Evolutionary conservation across 2,113 vertebrate species (phyloP).

Genomic region (Rutilus rutilus): DNA sequence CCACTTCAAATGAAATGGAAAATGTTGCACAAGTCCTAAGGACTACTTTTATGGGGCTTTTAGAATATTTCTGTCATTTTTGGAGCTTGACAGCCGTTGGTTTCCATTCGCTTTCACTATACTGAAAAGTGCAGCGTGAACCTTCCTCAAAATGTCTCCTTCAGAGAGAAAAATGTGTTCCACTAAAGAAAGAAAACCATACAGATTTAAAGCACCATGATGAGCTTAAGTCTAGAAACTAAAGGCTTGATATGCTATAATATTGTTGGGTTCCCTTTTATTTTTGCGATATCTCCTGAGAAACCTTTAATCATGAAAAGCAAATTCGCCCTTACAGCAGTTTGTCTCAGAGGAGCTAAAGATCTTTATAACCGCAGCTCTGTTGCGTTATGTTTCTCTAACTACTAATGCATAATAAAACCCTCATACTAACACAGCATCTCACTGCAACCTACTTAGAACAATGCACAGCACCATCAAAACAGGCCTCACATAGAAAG

Average conservation of each 20-base stretch:
- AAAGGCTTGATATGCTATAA: background rate
- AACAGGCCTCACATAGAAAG: background rate
- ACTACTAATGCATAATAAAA: background rate
- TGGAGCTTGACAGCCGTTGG: background rate
- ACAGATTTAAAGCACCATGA: background rate
- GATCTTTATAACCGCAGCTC: background rate
- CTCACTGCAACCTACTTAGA: background rate
- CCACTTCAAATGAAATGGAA: background rate
- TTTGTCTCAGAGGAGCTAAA: background rate
- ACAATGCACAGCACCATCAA: background rate
- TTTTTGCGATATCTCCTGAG: background rate
- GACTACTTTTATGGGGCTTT: background rate
- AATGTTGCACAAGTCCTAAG: background rate
- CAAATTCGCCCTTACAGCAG: background rate
- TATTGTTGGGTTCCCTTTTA: background rate
- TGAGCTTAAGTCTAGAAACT: background rate
- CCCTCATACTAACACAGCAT: background rate
- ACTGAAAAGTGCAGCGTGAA: background rate
- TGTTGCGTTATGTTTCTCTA: background rate
- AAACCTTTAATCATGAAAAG: background rate
- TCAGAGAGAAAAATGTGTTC: background rate
- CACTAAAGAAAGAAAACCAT: background rate
- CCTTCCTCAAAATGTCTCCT: background rate
- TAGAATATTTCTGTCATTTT: background rate
- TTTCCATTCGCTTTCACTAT: background rate